Evolutionary conservation across 2,113 vertebrate species (phyloP).

Genomic region (Cettia cetti): DNA sequence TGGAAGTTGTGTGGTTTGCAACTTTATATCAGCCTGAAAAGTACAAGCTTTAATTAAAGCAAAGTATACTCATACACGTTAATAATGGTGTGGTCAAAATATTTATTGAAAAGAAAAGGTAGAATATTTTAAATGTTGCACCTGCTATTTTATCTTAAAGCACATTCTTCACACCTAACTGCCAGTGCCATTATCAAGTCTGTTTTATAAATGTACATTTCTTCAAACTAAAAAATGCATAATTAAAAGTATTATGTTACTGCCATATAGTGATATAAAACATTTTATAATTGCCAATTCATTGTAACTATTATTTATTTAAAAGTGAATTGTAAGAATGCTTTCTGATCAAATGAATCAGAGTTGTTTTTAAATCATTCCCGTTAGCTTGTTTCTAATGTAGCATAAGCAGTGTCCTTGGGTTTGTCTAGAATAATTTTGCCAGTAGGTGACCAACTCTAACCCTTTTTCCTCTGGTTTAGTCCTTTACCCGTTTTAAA

Average conservation of each 20-base stretch:
- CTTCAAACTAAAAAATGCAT: slow-evolving; percentile 74
- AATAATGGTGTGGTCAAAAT: slow-evolving; percentile 70
- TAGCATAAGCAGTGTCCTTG: slow-evolving; percentile 69
- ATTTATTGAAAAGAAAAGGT: slow-evolving; percentile 75
- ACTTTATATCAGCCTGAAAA: slow-evolving; percentile 48
- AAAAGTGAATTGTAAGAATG: slow-evolving; percentile 74
- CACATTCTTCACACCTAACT: slow-evolving; percentile 76
- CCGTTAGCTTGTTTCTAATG: slow-evolving; percentile 64
- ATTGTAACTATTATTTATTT: slow-evolving; percentile 84
- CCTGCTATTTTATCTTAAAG: slow-evolving; percentile 74
- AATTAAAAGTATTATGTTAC: slow-evolving; percentile 81
- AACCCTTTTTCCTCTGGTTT: slow-evolving; percentile 64
- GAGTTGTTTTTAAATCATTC: slow-evolving; percentile 63
- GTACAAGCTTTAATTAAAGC: slow-evolving; percentile 65
- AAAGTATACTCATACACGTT: slow-evolving; percentile 39
- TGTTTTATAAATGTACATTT: slow-evolving; percentile 74
- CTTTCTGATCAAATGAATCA: slow-evolving; percentile 72
- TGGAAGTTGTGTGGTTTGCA: slow-evolving; percentile 49
- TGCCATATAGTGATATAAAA: slow-evolving; percentile 76
- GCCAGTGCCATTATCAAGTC: slow-evolving; percentile 79
- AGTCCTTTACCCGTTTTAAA: slow-evolving; percentile 69
- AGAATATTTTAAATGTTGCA: slow-evolving; percentile 70
- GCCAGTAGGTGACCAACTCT: slow-evolving; percentile 70
- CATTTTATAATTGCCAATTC: slow-evolving; percentile 81
- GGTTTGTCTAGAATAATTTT: slow-evolving; percentile 71